Conservation (phyloP, 2,888 invertebrate genomes). For the Drosophila mettleri region DNA sequence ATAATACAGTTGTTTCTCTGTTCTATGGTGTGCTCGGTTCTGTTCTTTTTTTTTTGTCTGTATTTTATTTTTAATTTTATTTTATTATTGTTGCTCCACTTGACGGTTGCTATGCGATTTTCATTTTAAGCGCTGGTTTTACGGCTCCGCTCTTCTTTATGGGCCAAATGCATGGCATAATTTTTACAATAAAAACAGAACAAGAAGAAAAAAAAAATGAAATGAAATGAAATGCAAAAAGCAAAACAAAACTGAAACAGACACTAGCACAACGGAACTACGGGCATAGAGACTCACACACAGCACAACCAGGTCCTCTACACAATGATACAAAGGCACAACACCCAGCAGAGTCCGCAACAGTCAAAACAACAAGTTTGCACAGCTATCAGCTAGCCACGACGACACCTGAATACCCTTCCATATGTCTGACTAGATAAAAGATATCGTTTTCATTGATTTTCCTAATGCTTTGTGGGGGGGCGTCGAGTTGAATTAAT, state of each 20-base stretch:
- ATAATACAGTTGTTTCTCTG: constrained; percentile 26
- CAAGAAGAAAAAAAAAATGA: too few relatives aligned
- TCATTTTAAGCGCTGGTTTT: constrained; percentile 53
- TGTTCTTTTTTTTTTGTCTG: constrained; percentile 11
- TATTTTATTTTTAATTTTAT: constrained; percentile 19
- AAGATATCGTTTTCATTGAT: neutral
- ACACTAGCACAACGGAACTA: constrained; percentile 42
- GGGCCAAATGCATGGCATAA: constrained; percentile 74
- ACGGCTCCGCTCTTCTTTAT: constrained; percentile 58
- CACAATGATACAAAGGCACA: constrained; percentile 8
- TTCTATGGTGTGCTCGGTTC: constrained; percentile 1
- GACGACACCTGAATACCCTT: constrained; percentile 19
- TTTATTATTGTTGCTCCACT: constrained; percentile 56
- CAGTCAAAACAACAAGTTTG: constrained; percentile 32
- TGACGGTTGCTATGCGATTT: constrained; percentile 66
- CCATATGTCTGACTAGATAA: too few relatives aligned
- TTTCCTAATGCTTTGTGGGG: neutral
- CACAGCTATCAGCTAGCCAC: neutral
- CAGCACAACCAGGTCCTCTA: constrained; percentile 2
- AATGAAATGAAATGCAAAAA: constrained; percentile 21
- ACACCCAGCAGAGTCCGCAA: constrained; percentile 8
- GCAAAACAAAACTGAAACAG: constrained; percentile 36
- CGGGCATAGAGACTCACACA: constrained; percentile 41
- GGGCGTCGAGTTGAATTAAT: constrained; percentile 1
- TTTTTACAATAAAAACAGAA: constrained; percentile 59